phyloP scores from a whole-genome alignment of 2,888 invertebrate genomes.

The Drosophila colorata region DNA sequence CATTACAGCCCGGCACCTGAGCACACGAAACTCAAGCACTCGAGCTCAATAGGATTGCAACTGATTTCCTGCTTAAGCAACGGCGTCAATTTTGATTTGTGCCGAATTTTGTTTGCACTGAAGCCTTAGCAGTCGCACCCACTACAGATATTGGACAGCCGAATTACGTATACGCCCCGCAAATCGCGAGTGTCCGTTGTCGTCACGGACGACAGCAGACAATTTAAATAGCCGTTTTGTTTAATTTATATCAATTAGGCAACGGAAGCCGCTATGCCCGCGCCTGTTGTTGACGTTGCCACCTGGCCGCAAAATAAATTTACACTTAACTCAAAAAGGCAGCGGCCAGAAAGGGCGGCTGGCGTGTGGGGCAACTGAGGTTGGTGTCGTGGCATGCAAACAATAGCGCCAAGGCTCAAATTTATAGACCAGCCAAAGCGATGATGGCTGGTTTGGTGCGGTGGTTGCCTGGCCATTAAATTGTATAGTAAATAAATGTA shows the following conservation, averaged over 20 bases:
- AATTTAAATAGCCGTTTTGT: constrained; percentile 36
- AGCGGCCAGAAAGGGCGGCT: neutral
- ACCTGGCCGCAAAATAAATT: constrained; percentile 54
- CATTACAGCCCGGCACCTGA: no score
- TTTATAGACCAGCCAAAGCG: constrained; percentile 12
- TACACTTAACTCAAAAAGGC: constrained; percentile 23
- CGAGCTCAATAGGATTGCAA: constrained; percentile 10
- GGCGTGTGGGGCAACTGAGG: neutral
- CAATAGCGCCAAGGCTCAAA: constrained; percentile 34
- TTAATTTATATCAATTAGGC: constrained; percentile 57
- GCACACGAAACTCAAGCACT: neutral
- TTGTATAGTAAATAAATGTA: constrained; percentile 24
- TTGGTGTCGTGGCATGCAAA: constrained; percentile 33
- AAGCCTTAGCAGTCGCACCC: neutral
- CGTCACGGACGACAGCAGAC: neutral
- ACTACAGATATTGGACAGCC: constrained; percentile 6
- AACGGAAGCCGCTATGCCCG: neutral
- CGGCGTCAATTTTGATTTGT: constrained; percentile 10
- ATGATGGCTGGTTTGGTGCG: neutral
- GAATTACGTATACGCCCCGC: constrained; percentile 32
- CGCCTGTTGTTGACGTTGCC: constrained; percentile 1
- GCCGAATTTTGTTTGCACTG: constrained; percentile 1
- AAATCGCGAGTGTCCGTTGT: neutral
- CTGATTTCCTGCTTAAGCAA: neutral
- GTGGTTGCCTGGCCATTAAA: constrained; percentile 1